Percentiles rank a stretch among this genome's conserved stretches.
Evolutionary conservation across 1,140 invertebrate species (phyloP).

Genomic region (Drosophila hydei): DNA sequence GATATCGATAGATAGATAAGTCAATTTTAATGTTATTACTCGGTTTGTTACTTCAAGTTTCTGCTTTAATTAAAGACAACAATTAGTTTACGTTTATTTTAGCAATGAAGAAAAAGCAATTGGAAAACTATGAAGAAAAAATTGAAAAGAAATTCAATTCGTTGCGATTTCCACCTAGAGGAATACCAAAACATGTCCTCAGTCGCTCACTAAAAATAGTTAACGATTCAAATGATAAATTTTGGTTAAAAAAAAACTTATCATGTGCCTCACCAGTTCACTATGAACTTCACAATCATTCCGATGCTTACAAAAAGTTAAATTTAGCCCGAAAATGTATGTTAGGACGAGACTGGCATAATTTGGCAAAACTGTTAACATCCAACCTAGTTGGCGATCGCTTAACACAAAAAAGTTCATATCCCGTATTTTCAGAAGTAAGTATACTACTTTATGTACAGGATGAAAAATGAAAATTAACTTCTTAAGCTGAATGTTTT

Average conservation of each 20-base stretch:
- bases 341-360: constrained; percentile 45
- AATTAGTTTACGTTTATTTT: too few species aligned
- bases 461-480: too few species aligned
- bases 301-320: constrained; percentile 33
- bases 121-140: constrained; percentile 3
- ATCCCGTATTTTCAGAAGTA: constrained; percentile 41
- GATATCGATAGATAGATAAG: too few species aligned
- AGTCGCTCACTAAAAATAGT: constrained; percentile 42
- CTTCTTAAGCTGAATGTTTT: too few species aligned
- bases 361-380: constrained; percentile 44
- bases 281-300: constrained; percentile 5
- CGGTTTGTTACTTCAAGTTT: too few species aligned
- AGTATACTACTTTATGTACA: constrained; percentile 9
- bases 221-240: constrained; percentile 33
- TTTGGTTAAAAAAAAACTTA: constrained; percentile 52
- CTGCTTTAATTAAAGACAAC: too few species aligned
- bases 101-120: background rate
- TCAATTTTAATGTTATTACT: too few species aligned
- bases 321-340: constrained; percentile 49
- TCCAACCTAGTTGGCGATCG: constrained; percentile 35
- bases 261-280: constrained; percentile 46
- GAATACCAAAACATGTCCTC: constrained; percentile 49
- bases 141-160: constrained; percentile 14
- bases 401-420: constrained; percentile 24
- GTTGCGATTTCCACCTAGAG: constrained; percentile 12